Evolutionary conservation across 2,797 vertebrate genomes (phyloP), one percentile per base, ranked within the genome.

Genomic region (Kryptolebias ocellatus): DNA sequence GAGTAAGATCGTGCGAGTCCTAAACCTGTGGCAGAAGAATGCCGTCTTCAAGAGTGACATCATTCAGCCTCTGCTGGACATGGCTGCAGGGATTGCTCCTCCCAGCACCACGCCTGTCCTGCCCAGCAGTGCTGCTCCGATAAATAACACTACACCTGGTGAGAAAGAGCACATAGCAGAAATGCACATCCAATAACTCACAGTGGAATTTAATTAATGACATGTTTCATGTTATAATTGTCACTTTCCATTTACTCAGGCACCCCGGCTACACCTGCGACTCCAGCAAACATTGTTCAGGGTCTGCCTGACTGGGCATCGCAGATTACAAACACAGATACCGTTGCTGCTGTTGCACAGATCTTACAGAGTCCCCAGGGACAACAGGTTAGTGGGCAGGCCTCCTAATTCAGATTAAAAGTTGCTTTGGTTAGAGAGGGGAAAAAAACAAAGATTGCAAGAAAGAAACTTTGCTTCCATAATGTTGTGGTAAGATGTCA

Each of bases 11-110:
- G 98, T 99, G 65, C 92, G 98, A 84, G 98, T 99, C n/a, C 92
- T 99, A 61, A 99, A 99, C 86, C 92, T 99, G 44, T 99, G 98
- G 98, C 98, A 99, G 91, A 99, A 99, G 92, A 99, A 99, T 85
- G 96, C 94, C 0, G 98, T 99, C 34, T 99, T 99, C 85, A 99
- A 98, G 90, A 99, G 98, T 81, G 98, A 99, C 93, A 98, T 99
- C 88, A 99, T 99, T 80, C 98, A 99, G 83, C 98, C 98, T 65
- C 93, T 99, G 47, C 62, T 99, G 90, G 98, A 99, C 83, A 98
- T 99, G 98, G 98, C 98, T 20, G 97, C 95, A 53, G 98, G 97
- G 60, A 96, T 99, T 61, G 94, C 95, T 34, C 97, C 96, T 68
- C 97, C 97, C 0, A 97, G 95, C 5, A 92, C 96, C 80, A 98